Evolutionary conservation across 37 sponge, comb jelly and placozoan species (phyloP).

Genomic region (Bolinopsis microptera): DNA sequence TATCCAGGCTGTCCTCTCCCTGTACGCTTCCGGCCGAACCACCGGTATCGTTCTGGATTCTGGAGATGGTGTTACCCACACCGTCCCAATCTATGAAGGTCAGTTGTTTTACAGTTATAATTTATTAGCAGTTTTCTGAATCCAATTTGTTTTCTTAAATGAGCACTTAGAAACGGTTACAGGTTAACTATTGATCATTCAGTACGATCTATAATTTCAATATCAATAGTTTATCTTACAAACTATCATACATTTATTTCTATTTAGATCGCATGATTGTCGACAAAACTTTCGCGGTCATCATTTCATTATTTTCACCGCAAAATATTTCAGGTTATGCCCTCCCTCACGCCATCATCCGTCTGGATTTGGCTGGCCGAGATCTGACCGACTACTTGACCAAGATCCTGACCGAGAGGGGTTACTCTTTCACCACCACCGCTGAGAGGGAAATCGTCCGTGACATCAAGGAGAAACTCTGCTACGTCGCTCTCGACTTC

Average conservation of each 20-base stretch:
- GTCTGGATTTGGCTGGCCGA: slow-evolving; percentile 81
- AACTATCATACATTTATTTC: no score
- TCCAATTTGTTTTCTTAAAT: no score
- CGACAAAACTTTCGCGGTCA: no score
- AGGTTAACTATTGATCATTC: no score
- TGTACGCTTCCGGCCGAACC: slow-evolving; percentile 81
- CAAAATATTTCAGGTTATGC: slow-evolving; percentile 68
- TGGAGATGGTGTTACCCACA: slow-evolving; percentile 79
- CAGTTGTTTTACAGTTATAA: neutral
- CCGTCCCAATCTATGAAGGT: slow-evolving; percentile 81
- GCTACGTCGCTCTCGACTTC: slow-evolving; percentile 80
- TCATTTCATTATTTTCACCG: no score
- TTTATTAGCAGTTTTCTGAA: neutral
- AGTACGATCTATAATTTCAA: no score
- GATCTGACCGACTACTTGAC: slow-evolving; percentile 81
- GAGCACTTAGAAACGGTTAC: no score
- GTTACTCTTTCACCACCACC: slow-evolving; percentile 81
- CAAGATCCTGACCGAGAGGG: slow-evolving; percentile 81
- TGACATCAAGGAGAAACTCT: slow-evolving; percentile 81
- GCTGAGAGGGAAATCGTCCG: slow-evolving; percentile 79
- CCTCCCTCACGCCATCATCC: slow-evolving; percentile 82
- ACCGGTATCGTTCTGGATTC: slow-evolving; percentile 82
- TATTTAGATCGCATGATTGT: no score
- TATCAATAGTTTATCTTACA: no score
- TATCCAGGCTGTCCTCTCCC: slow-evolving; percentile 81